phyloP scores from a whole-genome alignment of 2,113 vertebrate species.

The Lepus europaeus region DNA sequence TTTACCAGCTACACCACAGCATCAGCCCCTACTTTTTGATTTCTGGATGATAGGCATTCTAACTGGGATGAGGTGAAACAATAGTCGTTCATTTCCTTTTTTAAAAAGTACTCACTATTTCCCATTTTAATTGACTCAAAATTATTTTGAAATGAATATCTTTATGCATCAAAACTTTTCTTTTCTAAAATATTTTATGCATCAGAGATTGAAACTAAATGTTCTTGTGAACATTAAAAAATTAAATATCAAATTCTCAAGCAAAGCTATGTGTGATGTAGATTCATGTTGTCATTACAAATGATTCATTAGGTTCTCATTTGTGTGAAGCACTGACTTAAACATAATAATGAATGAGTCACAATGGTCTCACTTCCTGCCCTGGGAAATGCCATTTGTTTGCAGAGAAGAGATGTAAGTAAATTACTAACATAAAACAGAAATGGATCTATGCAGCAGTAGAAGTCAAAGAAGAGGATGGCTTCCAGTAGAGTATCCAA shows the following conservation, averaged over 20 bases:
- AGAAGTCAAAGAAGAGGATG: neutral
- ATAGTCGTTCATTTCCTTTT: neutral
- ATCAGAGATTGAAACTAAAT: neutral
- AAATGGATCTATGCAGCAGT: neutral
- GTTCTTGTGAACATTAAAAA: neutral
- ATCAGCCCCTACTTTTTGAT: too few species aligned
- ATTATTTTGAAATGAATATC: neutral
- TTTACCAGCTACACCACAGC: too few species aligned
- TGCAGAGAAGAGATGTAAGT: neutral
- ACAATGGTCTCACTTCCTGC: neutral
- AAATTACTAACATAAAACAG: neutral
- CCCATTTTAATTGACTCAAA: slow-evolving; percentile 2
- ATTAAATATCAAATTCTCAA: neutral
- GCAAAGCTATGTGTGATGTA: neutral
- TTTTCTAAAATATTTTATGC: neutral
- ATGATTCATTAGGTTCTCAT: neutral
- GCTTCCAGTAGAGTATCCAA: neutral
- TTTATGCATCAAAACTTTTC: neutral
- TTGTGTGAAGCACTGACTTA: neutral
- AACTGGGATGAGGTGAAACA: too few species aligned
- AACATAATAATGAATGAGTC: neutral
- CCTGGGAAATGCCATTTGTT: neutral
- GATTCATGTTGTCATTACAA: neutral
- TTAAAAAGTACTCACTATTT: neutral
- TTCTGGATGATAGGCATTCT: too few species aligned